Conservation (phyloP, 1,140 invertebrate species). For the Drosophila suzukii region DNA sequence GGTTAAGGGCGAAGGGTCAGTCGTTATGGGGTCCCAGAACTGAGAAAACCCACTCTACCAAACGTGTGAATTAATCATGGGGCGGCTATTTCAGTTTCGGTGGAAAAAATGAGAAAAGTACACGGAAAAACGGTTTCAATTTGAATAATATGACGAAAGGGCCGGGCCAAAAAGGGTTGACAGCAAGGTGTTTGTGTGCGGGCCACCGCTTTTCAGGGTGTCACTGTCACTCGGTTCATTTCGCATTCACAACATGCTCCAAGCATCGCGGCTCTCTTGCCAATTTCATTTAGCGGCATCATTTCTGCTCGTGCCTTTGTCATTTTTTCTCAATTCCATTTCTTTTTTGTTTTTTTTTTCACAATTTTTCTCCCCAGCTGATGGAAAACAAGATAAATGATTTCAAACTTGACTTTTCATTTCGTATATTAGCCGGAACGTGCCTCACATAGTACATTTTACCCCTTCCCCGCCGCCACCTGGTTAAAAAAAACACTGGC, state of each 20-base stretch:
- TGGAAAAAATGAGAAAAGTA: constrained; percentile 76
- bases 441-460: constrained; percentile 48
- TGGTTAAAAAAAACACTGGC: constrained; percentile 9
- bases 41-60: constrained; percentile 4
- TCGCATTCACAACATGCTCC: constrained; percentile 71
- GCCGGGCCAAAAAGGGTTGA: constrained; percentile 56
- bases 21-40: constrained; percentile 12
- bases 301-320: constrained; percentile 76
- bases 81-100: constrained; percentile 61
- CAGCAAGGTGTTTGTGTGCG: constrained; percentile 30
- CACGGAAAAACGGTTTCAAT: constrained; percentile 70
- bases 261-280: constrained; percentile 53
- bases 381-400: constrained; percentile 80
- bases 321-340: constrained; percentile 58
- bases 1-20: constrained; percentile 30
- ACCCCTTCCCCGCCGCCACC: constrained; percentile 22
- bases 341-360: not conserved
- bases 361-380: not conserved
- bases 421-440: constrained; percentile 77
- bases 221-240: constrained; percentile 74
- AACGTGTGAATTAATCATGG: constrained; percentile 71
- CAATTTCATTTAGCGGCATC: constrained; percentile 81
- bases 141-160: constrained; percentile 68
- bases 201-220: constrained; percentile 41
- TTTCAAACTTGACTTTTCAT: constrained; percentile 81